Percentiles rank a stretch among this genome's conserved stretches.
Evolutionary conservation across 2,113 vertebrate species (phyloP).

Genomic region (Baryphthengus martii): DNA sequence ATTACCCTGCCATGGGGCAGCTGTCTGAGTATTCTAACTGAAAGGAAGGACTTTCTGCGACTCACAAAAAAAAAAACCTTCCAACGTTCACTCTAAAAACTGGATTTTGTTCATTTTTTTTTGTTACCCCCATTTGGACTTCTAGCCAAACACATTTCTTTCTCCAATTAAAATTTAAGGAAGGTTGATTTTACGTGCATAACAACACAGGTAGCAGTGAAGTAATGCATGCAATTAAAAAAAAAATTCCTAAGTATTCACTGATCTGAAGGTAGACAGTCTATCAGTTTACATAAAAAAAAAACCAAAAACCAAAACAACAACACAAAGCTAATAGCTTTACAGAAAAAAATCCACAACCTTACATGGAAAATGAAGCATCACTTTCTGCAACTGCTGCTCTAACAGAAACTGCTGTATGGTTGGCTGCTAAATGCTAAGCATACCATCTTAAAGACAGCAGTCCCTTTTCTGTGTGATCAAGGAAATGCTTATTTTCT

Average conservation of each 20-base stretch:
- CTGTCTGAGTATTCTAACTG: not conserved
- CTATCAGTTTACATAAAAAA: not conserved
- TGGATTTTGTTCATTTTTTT: not conserved
- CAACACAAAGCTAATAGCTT: not conserved
- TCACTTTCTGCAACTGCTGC: not conserved
- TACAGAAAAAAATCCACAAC: not conserved
- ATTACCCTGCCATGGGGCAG: not conserved
- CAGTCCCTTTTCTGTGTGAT: not conserved
- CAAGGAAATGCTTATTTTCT: not conserved
- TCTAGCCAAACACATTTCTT: slow-evolving; percentile 36
- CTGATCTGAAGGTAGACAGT: not conserved
- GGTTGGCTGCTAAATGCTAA: not conserved
- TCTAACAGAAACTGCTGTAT: not conserved
- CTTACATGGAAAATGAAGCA: not conserved
- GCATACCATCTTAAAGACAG: not conserved
- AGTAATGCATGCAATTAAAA: slow-evolving; percentile 28
- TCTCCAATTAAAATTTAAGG: slow-evolving; percentile 59
- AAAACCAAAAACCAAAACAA: not conserved
- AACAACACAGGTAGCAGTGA: not conserved
- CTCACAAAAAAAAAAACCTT: not conserved
- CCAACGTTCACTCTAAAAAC: not conserved
- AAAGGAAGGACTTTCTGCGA: not conserved
- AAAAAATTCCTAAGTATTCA: not conserved
- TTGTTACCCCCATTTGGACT: not conserved
- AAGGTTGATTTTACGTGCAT: not conserved